phyloP scores from a whole-genome alignment of 23 tunicate species.

The Diplosoma virens region DNA sequence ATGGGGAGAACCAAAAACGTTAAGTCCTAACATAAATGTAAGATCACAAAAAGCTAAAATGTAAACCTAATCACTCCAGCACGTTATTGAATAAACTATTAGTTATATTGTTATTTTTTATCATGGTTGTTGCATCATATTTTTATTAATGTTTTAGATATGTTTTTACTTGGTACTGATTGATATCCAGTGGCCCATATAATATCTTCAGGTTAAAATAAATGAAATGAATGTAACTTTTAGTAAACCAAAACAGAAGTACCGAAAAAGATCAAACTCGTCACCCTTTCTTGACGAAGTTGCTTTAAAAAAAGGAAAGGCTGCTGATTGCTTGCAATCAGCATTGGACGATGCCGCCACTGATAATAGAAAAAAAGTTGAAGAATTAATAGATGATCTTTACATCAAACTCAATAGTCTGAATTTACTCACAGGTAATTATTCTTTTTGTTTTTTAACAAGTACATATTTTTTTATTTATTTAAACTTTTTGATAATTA shows the following conservation, averaged over 20 bases:
- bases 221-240: conserved; percentile 17
- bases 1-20: too few relatives aligned
- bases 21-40: too few relatives aligned
- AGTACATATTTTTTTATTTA: too few relatives aligned
- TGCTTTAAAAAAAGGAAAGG: conserved; percentile 70
- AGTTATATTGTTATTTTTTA: too few relatives aligned
- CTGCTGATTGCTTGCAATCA: conserved; percentile 56
- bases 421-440: conserved; percentile 48
- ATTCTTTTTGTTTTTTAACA: neutral
- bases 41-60: too few relatives aligned
- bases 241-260: conserved; percentile 75
- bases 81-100: too few relatives aligned
- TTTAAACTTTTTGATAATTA: neutral
- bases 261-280: conserved; percentile 63
- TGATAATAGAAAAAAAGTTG: conserved; percentile 13
- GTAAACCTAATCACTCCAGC: too few relatives aligned
- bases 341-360: conserved; percentile 46
- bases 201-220: conserved; percentile 53
- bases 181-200: too few relatives aligned
- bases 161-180: too few relatives aligned
- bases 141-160: too few relatives aligned
- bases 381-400: conserved; percentile 51
- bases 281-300: conserved; percentile 58
- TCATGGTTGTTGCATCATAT: too few relatives aligned
- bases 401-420: conserved; percentile 37